Evolutionary conservation across 2,797 vertebrate genomes (phyloP).

Genomic region (Scolopax rusticola): DNA sequence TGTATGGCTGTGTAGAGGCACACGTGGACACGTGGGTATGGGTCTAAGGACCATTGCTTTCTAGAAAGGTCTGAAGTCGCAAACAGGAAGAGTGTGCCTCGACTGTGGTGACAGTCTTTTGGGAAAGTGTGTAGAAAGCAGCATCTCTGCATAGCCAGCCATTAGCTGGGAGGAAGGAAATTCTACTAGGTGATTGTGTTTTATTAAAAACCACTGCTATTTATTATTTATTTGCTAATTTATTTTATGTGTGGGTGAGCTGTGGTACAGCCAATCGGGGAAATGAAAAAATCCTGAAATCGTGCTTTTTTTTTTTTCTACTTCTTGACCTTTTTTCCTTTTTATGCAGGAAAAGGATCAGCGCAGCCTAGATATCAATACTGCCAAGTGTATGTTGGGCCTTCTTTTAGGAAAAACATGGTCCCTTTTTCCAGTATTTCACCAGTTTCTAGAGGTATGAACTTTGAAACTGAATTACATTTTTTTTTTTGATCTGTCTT

Average conservation of each 20-base stretch:
- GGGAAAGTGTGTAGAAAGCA: neutral
- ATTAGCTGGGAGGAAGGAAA: neutral
- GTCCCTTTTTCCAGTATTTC: slow-evolving; percentile 98
- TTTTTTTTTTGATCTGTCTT: neutral
- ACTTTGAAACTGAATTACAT: neutral
- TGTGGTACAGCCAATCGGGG: neutral
- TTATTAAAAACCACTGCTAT: neutral
- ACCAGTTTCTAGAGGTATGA: slow-evolving; percentile 98
- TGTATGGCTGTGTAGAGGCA: accelerated
- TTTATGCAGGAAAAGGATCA: slow-evolving; percentile 96
- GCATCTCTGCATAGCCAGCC: neutral
- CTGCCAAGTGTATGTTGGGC: slow-evolving; percentile 99
- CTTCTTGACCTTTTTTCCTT: slow-evolving; percentile 52
- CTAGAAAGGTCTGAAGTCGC: neutral
- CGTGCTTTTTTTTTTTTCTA: slow-evolving; percentile 22
- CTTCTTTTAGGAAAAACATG: slow-evolving; percentile 98
- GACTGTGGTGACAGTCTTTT: neutral
- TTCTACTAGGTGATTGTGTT: neutral
- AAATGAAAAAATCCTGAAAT: slow-evolving; percentile 28
- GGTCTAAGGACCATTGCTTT: neutral
- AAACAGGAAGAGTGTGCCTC: neutral
- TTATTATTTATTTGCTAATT: neutral
- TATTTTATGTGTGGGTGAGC: neutral
- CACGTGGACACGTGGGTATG: accelerated
- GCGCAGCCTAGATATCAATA: slow-evolving; percentile 99